These are phyloP conservation scores for Acromyrmex charruanus DNA, from an alignment of 1,140 invertebrate genomes.

Conservation along the genomic window DNA sequence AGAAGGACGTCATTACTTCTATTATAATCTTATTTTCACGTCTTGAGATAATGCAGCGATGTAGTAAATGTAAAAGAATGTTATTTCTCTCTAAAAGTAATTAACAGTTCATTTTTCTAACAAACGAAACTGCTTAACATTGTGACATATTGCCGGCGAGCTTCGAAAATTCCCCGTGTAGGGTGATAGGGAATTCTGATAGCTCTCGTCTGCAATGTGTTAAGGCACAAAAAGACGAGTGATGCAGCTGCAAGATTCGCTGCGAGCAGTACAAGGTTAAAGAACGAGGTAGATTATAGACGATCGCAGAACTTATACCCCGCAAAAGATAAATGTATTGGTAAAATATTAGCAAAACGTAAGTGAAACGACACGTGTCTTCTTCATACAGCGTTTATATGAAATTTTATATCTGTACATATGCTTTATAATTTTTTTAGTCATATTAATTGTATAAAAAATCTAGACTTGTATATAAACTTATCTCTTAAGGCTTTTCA, in stretches of 20 bases:
- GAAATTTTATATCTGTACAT: background rate
- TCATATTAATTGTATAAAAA: background rate
- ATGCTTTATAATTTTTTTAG: background rate
- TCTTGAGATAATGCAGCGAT: conserved; percentile 4
- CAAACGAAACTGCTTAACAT: conserved; percentile 48
- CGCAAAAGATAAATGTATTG: background rate
- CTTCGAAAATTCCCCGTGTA: conserved; percentile 30
- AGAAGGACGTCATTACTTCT: background rate
- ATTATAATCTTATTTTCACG: background rate
- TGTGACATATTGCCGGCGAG: conserved; percentile 58
- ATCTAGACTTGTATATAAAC: background rate
- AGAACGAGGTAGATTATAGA: background rate
- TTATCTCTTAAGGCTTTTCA: background rate
- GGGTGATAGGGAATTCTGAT: conserved; percentile 51
- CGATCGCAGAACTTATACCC: background rate
- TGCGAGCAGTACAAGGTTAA: conserved; percentile 41
- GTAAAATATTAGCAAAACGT: background rate
- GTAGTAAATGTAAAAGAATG: background rate
- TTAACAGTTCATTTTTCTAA: conserved; percentile 36
- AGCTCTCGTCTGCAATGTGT: conserved; percentile 62
- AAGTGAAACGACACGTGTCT: background rate
- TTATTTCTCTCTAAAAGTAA: conserved; percentile 24
- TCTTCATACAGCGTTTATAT: background rate
- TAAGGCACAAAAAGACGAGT: conserved; percentile 57
- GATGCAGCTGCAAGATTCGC: conserved; percentile 55